These are phyloP conservation scores for Cryptomyrus ogoouensis DNA, from an alignment of 2,113 vertebrate species.

Conservation along the genomic window DNA sequence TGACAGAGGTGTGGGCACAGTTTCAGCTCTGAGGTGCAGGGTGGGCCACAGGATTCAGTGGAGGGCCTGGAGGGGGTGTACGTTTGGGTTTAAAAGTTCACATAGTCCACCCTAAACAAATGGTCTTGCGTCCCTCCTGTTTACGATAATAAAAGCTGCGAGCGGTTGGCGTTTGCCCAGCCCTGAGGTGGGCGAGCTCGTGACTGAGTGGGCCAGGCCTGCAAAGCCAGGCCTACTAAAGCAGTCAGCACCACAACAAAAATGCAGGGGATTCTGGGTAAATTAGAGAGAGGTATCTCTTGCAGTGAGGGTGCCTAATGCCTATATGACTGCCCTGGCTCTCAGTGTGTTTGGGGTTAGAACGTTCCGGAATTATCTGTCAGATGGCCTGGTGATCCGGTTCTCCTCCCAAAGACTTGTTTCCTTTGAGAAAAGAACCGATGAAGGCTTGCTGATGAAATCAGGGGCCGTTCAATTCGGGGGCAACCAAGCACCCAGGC, in stretches of 20 bases:
- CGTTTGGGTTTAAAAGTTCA: background rate
- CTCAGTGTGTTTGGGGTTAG: background rate
- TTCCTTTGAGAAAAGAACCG: background rate
- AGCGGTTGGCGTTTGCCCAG: background rate
- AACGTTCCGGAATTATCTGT: background rate
- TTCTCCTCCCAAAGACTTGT: background rate
- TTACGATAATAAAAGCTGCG: background rate
- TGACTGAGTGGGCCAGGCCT: background rate
- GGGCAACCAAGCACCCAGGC: background rate
- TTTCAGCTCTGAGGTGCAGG: background rate
- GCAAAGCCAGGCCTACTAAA: background rate
- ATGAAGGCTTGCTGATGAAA: slow-evolving; percentile 36
- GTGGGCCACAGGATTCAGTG: background rate
- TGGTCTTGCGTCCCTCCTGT: background rate
- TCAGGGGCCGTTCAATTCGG: slow-evolving; percentile 27
- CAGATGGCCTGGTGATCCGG: background rate
- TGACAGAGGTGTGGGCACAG: background rate
- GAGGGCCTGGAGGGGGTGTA: background rate
- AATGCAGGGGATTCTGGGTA: background rate
- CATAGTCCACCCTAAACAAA: background rate
- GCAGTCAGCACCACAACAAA: background rate
- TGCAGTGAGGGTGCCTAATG: background rate
- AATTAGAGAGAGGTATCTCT: background rate
- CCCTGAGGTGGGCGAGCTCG: background rate
- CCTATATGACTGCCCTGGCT: background rate